Percentiles rank a stretch among this genome's conserved stretches.
phyloP scores from a whole-genome alignment of 2,113 vertebrate genomes.

The Tautogolabrus adspersus region DNA sequence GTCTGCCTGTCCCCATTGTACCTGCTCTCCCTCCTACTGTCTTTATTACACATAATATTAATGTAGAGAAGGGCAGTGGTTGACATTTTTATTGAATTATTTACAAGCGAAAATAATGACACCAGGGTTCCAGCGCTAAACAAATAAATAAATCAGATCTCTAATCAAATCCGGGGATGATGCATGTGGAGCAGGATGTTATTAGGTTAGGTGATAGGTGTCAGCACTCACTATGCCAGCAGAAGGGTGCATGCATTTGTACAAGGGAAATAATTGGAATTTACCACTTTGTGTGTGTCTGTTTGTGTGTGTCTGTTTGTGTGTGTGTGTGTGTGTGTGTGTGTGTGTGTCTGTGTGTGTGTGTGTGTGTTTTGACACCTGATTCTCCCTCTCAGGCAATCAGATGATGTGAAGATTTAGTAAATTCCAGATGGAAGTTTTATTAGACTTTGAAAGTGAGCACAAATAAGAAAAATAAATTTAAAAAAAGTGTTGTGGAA shows the following conservation, averaged over 20 bases:
- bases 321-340: neutral
- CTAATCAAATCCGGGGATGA: constrained; percentile 80
- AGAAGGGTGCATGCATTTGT: constrained; percentile 41
- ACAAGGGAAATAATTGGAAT: constrained; percentile 51
- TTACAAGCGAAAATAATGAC: constrained; percentile 85
- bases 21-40: constrained; percentile 61
- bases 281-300: constrained; percentile 1
- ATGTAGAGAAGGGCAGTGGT: constrained; percentile 64
- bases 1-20: constrained; percentile 43
- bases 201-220: constrained; percentile 77
- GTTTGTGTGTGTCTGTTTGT: neutral
- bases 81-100: constrained; percentile 86
- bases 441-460: constrained; percentile 8
- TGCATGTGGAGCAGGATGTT: constrained; percentile 72
- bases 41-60: constrained; percentile 80
- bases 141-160: constrained; percentile 84
- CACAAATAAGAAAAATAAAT: neutral
- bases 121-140: constrained; percentile 73
- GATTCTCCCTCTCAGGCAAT: constrained; percentile 28
- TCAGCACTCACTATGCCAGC: constrained; percentile 65
- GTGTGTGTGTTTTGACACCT: constrained; percentile 20
- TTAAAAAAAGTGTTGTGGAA: neutral
- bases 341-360: neutral
- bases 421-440: constrained; percentile 20
- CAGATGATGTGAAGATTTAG: constrained; percentile 11